Conservation (phyloP, 2,888 invertebrate genomes). For the Lasioglossum lativentre region DNA sequence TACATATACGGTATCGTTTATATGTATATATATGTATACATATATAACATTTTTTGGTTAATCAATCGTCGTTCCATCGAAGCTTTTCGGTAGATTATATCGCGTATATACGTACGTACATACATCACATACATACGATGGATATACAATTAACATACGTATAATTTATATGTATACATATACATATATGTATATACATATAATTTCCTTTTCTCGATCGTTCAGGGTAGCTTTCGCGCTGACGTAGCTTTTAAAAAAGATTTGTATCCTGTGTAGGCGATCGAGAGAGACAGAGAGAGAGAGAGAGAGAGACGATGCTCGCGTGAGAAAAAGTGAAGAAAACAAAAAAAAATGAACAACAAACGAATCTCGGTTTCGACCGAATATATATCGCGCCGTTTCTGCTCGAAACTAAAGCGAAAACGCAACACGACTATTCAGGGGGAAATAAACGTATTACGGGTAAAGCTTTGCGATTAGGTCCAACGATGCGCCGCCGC, state of each 20-base stretch:
- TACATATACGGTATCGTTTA: background rate
- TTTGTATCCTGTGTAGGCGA: conserved; percentile 23
- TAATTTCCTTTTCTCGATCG: conserved; percentile 36
- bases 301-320: no score
- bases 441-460: conserved; percentile 46
- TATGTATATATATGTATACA: background rate
- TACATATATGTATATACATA: background rate
- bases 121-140: background rate
- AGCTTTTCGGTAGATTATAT: conserved; percentile 38
- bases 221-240: conserved; percentile 45
- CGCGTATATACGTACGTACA: conserved; percentile 26
- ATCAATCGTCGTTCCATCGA: conserved; percentile 62
- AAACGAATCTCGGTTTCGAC: background rate
- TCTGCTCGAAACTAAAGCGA: background rate
- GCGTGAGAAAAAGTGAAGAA: no score
- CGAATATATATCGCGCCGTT: background rate
- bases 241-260: conserved; percentile 27
- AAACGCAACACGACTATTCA: background rate
- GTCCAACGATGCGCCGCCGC: conserved; percentile 49
- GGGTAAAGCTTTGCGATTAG: conserved; percentile 59
- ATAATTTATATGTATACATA: background rate
- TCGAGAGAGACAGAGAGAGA: background rate
- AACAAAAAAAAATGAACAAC: background rate
- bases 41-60: conserved; percentile 57
- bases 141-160: background rate